These are phyloP conservation scores for Limnephilus lunatus DNA, from an alignment of 2,888 invertebrate genomes.

Conservation along the genomic window DNA sequence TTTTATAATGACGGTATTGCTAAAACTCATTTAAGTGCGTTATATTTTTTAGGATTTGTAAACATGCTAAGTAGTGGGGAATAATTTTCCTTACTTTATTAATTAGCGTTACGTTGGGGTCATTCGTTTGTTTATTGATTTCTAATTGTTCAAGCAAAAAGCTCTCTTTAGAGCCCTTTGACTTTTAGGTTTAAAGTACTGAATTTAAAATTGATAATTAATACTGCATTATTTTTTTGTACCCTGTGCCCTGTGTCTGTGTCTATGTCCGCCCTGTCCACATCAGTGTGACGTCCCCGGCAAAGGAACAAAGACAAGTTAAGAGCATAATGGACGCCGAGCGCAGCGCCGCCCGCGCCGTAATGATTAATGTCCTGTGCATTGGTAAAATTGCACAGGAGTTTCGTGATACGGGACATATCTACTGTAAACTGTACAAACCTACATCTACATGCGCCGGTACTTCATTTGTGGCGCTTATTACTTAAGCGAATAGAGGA, in stretches of 20 bases:
- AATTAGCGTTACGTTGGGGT: no score
- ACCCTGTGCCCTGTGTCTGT: neutral
- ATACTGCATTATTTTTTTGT: neutral
- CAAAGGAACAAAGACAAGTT: constrained; percentile 55
- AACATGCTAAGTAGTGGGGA: no score
- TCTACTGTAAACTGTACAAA: neutral
- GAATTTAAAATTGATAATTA: neutral
- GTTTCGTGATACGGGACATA: neutral
- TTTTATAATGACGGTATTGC: no score
- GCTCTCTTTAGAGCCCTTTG: no score
- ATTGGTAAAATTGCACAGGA: constrained; percentile 44
- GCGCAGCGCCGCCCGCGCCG: constrained; percentile 33
- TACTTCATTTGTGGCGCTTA: constrained; percentile 8
- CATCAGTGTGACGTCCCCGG: neutral
- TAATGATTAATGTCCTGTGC: constrained; percentile 56
- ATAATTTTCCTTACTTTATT: no score
- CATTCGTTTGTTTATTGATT: no score
- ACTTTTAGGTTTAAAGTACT: neutral
- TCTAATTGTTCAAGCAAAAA: no score
- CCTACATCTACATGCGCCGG: neutral
- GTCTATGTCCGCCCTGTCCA: neutral
- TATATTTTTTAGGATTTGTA: no score
- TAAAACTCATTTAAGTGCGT: no score
- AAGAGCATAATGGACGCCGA: constrained; percentile 56
- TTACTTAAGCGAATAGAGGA: neutral